Conservation (phyloP, 1,140 invertebrate species). For the Drosophila pachea region DNA sequence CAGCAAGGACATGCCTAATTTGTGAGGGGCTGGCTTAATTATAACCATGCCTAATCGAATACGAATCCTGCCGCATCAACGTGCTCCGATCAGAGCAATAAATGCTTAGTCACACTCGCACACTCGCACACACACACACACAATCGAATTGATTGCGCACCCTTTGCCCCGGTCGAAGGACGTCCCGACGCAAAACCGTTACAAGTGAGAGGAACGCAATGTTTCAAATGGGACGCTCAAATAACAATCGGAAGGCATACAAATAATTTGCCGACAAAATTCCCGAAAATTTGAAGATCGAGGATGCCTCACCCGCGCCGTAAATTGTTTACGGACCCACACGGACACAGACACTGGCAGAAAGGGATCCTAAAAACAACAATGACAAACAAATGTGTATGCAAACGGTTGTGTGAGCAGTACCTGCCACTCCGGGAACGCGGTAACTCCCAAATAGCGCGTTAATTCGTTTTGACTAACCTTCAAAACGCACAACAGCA, state of each 20-base stretch:
- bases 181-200: constrained; percentile 35
- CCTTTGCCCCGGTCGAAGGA: constrained; percentile 2
- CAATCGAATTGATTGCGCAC: neutral
- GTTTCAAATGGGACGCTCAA: constrained; percentile 34
- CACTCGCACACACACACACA: neutral
- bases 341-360: constrained; percentile 26
- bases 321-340: constrained; percentile 68
- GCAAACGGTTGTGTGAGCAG: constrained; percentile 40
- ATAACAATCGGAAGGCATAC: constrained; percentile 62
- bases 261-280: constrained; percentile 66
- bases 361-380: constrained; percentile 60
- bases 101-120: too few species aligned
- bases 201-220: constrained; percentile 42
- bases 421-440: constrained; percentile 54
- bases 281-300: constrained; percentile 52
- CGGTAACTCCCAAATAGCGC: constrained; percentile 59
- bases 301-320: constrained; percentile 49
- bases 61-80: too few species aligned
- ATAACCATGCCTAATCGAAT: too few species aligned
- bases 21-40: too few species aligned
- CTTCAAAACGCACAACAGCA: constrained; percentile 49
- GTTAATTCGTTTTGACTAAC: constrained; percentile 76
- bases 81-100: too few species aligned
- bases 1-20: too few species aligned
- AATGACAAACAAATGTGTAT: constrained; percentile 68